Conservation (phyloP, 1,140 invertebrate genomes). For the Drosophila pseudoananassae region DNA sequence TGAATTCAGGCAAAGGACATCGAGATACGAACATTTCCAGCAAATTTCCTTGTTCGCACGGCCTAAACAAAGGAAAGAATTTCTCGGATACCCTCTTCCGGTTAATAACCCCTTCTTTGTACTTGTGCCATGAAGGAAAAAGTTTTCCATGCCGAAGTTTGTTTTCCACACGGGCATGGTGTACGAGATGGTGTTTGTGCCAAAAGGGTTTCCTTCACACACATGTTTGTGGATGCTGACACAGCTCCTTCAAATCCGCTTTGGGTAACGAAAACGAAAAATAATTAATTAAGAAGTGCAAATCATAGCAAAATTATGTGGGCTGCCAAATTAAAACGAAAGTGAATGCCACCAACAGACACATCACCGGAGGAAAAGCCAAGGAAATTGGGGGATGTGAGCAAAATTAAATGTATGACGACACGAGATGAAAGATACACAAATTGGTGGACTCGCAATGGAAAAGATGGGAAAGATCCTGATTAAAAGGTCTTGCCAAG, state of each 20-base stretch:
- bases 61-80: conserved; percentile 33
- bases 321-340: conserved; percentile 75
- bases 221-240: conserved; percentile 45
- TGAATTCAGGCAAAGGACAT: conserved; percentile 33
- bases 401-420: conserved; percentile 43
- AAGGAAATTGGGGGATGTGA: conserved; percentile 31
- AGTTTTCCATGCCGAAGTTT: conserved; percentile 51
- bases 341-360: conserved; percentile 66
- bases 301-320: conserved; percentile 81
- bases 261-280: conserved; percentile 68
- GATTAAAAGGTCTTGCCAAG: neutral
- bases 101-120: conserved; percentile 41
- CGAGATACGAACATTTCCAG: conserved; percentile 16
- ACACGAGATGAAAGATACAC: conserved; percentile 36
- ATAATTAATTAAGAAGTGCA: conserved; percentile 82
- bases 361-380: conserved; percentile 30
- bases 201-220: conserved; percentile 33
- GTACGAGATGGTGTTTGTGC: conserved; percentile 21
- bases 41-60: conserved; percentile 18
- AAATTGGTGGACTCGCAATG: neutral
- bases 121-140: conserved; percentile 25
- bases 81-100: conserved; percentile 27
- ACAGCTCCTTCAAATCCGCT: conserved; percentile 57
- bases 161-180: conserved; percentile 20
- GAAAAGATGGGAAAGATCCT: conserved; percentile 10